A percentile compares a stretch with the other conserved stretches of the same genome.
Conservation (phyloP, 2,888 invertebrate genomes). For the Lasiommata megera region DNA sequence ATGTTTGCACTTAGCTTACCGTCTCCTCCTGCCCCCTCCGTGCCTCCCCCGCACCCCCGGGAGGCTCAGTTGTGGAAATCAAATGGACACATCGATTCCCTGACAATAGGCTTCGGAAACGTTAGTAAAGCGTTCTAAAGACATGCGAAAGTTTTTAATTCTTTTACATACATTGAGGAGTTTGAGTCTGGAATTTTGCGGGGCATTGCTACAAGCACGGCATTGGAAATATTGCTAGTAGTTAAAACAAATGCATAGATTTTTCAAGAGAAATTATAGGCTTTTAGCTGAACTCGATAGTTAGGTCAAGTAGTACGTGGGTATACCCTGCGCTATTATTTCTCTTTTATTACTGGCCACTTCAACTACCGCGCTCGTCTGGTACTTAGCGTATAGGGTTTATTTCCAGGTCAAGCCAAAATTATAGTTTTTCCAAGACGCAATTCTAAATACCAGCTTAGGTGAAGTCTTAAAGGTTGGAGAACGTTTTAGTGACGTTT, state of each 20-base stretch:
- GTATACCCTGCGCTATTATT: no score
- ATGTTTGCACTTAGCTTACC: constrained; percentile 51
- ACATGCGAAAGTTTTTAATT: background rate
- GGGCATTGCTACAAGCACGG: background rate
- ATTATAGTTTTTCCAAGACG: no score
- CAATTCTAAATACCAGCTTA: no score
- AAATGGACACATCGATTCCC: constrained; percentile 37
- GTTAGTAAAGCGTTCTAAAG: background rate
- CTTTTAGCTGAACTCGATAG: background rate
- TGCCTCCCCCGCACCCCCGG: constrained; percentile 35
- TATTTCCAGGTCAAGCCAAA: no score
- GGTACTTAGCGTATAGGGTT: no score
- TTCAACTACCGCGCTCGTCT: no score
- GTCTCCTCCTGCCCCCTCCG: background rate
- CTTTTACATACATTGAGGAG: background rate
- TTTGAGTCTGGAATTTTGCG: background rate
- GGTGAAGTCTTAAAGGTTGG: no score
- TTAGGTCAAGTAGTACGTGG: no score
- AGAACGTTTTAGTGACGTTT: no score
- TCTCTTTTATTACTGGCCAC: no score
- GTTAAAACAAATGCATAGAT: background rate
- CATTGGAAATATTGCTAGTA: background rate
- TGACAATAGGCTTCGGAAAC: constrained; percentile 14
- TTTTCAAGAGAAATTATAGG: background rate
- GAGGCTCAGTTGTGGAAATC: constrained; percentile 58